phyloP scores from a whole-genome alignment of 2,113 vertebrate genomes.

The Thomomys bottae region DNA sequence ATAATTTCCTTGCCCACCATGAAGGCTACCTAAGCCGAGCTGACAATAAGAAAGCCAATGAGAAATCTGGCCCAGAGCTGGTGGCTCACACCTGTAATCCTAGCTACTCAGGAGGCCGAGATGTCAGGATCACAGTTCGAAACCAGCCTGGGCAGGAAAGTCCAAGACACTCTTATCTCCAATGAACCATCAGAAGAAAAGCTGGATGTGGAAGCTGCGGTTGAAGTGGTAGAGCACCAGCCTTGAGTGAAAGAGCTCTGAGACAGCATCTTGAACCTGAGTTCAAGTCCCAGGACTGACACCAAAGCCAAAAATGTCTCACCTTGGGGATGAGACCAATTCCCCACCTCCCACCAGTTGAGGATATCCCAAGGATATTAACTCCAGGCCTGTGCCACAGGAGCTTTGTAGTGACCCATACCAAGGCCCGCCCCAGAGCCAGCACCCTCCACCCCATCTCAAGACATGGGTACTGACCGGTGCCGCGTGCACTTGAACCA shows the following conservation, averaged over 20 bases:
- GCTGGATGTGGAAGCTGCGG: too few relatives aligned
- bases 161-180: too few relatives aligned
- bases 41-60: not conserved
- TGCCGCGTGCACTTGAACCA: constrained; percentile 99
- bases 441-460: not conserved
- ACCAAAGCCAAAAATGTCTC: too few relatives aligned
- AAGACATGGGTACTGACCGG: constrained; percentile 85
- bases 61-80: not conserved
- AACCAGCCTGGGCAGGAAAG: too few relatives aligned
- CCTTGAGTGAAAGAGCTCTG: too few relatives aligned
- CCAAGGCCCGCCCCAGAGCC: not conserved
- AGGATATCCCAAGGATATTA: not conserved
- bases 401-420: not conserved
- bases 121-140: too few relatives aligned
- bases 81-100: too few relatives aligned
- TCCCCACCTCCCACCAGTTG: not conserved
- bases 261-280: too few relatives aligned
- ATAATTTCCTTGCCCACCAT: not conserved
- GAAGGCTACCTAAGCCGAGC: not conserved
- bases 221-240: too few relatives aligned
- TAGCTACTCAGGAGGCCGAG: too few relatives aligned
- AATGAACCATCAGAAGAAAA: too few relatives aligned
- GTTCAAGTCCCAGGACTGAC: too few relatives aligned
- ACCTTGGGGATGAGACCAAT: not conserved
- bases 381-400: not conserved